These are phyloP conservation scores for Gari tellinella DNA, from an alignment of 2,888 invertebrate genomes.

Conservation along the genomic window DNA sequence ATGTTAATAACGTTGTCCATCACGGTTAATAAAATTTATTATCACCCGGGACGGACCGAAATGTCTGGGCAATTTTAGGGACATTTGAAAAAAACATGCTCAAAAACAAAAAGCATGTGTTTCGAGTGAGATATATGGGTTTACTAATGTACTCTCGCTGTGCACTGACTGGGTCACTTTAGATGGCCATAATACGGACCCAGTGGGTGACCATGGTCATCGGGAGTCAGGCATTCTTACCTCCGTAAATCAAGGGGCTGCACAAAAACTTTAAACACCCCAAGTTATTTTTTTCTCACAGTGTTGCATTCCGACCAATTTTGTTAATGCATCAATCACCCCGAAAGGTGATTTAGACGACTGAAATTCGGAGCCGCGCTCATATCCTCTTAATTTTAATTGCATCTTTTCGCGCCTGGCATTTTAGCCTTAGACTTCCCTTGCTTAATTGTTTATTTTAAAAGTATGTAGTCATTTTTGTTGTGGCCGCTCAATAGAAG, in stretches of 20 bases:
- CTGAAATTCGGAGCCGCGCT: too few relatives aligned
- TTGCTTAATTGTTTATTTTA: too few relatives aligned
- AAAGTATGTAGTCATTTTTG: too few relatives aligned
- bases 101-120: slow-evolving; percentile 44
- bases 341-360: too few relatives aligned
- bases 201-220: slow-evolving; percentile 37
- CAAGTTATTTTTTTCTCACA: slow-evolving; percentile 41
- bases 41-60: neutral
- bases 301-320: slow-evolving; percentile 20
- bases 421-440: too few relatives aligned
- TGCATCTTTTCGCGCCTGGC: too few relatives aligned
- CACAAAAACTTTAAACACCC: slow-evolving; percentile 26
- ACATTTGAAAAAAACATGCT: slow-evolving; percentile 27
- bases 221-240: slow-evolving; percentile 12
- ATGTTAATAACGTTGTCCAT: too few relatives aligned
- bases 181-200: slow-evolving; percentile 39
- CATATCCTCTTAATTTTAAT: too few relatives aligned
- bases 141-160: slow-evolving; percentile 27
- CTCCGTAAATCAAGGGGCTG: slow-evolving; percentile 46
- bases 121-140: slow-evolving; percentile 45
- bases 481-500: too few relatives aligned
- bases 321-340: too few relatives aligned
- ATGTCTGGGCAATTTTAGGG: neutral
- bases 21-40: too few relatives aligned
- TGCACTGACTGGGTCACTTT: slow-evolving; percentile 43